Base-by-base conservation (phyloP, 1,140 invertebrate genomes). In the Dreissena rostriformis region DNA sequence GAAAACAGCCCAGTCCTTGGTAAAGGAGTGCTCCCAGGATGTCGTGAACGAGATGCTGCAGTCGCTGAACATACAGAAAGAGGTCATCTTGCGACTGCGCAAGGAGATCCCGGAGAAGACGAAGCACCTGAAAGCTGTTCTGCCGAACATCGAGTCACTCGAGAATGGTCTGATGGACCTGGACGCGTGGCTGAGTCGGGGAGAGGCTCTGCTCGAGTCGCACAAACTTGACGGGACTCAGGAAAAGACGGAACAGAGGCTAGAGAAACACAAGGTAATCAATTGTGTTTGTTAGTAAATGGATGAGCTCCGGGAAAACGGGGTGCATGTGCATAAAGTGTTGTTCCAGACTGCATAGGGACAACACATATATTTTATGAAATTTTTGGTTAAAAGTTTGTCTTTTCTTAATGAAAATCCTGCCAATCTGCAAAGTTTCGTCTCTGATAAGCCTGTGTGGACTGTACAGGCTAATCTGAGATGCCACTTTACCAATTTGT, bases 11-110 rank as follows among this genome's bases (percentile, higher is more conserved):
- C 98, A 99, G 93, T 95, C 95, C 10, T 94, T 98, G 0, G 97
- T 98, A 22, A 97, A 96, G 87, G 97, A 98, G 91, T 94, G 98
- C n/a, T 96, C 96, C 0, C 95, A 97, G 26, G 97, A 98, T 55
- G 97, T 98, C 90, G 97, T 99, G 4, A 97, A 98, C 85, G 95
- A 95, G 70, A 97, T 98, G 95, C 97, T 98, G 96, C 95, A 96
- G 57, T 96, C 96, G 1, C 92, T 99, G 29, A 98, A 98, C 91
- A 96, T 96, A 88, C 96, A 98, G 65, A 94, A 94, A 88, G 97
- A 98, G 93, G 95, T 96, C 2, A 93, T 98, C 24, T 96, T 98
- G 0, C 95, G 95, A 89, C 96, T 98, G 10, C 94, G 97, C 67
- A 97, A 97, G 10, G 91, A 92, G 74, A 88, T 93, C 29, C 91